phyloP scores from a whole-genome alignment of 2,888 invertebrate species.

The Selenia dentaria region DNA sequence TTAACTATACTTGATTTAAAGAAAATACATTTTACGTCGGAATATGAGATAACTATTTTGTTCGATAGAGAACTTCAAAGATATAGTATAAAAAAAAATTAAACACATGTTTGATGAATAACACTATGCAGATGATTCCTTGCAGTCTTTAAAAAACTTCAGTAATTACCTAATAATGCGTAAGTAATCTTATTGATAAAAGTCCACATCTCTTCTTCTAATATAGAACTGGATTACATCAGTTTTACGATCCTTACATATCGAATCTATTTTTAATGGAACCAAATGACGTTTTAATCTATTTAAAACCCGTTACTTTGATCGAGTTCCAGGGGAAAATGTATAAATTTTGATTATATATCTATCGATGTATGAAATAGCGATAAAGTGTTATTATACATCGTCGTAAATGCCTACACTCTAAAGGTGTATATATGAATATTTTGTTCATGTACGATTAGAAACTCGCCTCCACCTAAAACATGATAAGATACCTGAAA shows the following conservation, averaged over 20 bases:
- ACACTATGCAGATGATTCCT: too few species aligned
- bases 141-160: too few species aligned
- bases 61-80: too few species aligned
- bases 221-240: slow-evolving; percentile 35
- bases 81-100: too few species aligned
- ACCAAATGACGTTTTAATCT: slow-evolving; percentile 48
- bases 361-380: slow-evolving; percentile 19
- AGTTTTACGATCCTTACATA: slow-evolving; percentile 47
- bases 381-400: slow-evolving; percentile 20
- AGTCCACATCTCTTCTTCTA: slow-evolving; percentile 6
- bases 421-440: neutral
- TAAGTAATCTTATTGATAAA: neutral
- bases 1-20: too few species aligned
- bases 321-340: slow-evolving; percentile 23
- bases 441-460: too few species aligned
- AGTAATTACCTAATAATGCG: too few species aligned
- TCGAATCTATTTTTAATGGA: slow-evolving; percentile 49
- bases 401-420: slow-evolving; percentile 23
- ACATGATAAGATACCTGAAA: too few species aligned
- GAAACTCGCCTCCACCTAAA: too few species aligned
- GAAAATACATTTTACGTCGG: too few species aligned
- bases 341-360: slow-evolving; percentile 26
- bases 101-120: too few species aligned
- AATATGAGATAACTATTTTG: too few species aligned
- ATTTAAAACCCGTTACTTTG: slow-evolving; percentile 38